phyloP scores from a whole-genome alignment of 2,797 vertebrate species.

The Sciaenops ocellatus region DNA sequence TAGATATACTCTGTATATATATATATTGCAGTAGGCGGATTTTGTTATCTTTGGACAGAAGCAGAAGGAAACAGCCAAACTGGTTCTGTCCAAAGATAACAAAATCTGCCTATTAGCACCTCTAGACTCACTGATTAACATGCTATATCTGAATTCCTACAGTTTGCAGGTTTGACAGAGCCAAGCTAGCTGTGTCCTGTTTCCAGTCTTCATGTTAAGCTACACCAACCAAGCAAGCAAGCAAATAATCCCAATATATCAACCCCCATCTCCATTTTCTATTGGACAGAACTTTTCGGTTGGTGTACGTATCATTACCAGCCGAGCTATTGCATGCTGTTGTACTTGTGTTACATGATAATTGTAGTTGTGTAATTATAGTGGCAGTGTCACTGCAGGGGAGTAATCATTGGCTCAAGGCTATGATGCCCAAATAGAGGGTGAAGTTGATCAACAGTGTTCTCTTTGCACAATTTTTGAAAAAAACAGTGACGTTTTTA shows the following conservation, averaged over 20 bases:
- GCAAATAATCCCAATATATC: background rate
- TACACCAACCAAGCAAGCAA: background rate
- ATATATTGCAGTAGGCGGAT: background rate
- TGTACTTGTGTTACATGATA: constrained; percentile 6
- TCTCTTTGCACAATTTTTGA: background rate
- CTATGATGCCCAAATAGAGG: background rate
- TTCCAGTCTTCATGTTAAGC: background rate
- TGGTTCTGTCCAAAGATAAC: background rate
- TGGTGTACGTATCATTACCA: background rate
- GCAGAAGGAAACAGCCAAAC: background rate
- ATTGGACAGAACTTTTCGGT: background rate
- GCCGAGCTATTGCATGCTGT: background rate
- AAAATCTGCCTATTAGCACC: background rate
- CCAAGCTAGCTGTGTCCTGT: background rate
- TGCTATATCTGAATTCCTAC: background rate
- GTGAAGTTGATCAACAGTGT: too few relatives aligned
- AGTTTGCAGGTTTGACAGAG: background rate
- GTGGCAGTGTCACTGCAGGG: background rate
- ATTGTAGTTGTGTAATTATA: constrained; percentile 8
- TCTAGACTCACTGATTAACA: background rate
- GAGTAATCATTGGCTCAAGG: background rate
- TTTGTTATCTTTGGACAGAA: background rate
- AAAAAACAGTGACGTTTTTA: background rate
- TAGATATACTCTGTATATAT: too few relatives aligned
- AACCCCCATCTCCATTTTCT: too few relatives aligned